Percentiles rank a stretch among this genome's conserved stretches.
These are phyloP conservation scores for Pseudomyrmex gracilis DNA, from an alignment of 1,140 invertebrate genomes.

Conservation along the genomic window DNA sequence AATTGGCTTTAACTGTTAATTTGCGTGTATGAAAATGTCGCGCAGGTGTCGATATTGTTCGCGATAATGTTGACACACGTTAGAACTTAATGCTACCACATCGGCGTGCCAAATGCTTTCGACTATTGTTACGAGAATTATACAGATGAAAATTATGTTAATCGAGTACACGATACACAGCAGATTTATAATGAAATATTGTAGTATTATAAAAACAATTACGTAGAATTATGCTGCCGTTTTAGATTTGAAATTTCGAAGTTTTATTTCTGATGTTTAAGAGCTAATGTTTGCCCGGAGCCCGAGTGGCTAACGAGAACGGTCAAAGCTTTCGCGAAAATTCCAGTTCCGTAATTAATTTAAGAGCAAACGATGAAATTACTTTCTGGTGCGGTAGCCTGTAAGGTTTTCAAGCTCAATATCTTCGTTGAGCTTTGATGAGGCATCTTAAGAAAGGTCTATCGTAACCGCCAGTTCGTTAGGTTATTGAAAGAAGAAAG, in stretches of 20 bases:
- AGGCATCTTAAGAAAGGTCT: conserved; percentile 53
- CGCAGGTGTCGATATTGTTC: conserved; percentile 25
- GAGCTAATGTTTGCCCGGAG: conserved; percentile 22
- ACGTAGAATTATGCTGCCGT: neutral
- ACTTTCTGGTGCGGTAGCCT: conserved; percentile 33
- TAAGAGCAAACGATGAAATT: conserved; percentile 62
- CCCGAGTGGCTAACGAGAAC: conserved; percentile 46
- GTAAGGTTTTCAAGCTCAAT: conserved; percentile 51
- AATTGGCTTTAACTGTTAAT: conserved; percentile 29
- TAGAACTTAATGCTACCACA: conserved; percentile 3
- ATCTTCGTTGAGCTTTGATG: conserved; percentile 54
- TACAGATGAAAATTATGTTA: neutral
- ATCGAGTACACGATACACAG: neutral
- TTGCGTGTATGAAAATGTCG: conserved; percentile 33
- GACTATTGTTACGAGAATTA: neutral
- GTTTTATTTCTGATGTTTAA: conserved; percentile 18
- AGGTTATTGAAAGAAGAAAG: conserved; percentile 35
- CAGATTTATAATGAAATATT: too few relatives aligned
- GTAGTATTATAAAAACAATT: neutral
- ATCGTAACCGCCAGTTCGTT: conserved; percentile 36
- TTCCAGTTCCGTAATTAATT: conserved; percentile 58
- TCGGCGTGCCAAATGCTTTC: neutral
- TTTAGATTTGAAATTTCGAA: neutral
- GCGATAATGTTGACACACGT: conserved; percentile 8
- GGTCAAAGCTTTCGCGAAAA: conserved; percentile 56